A percentile compares a stretch with the other conserved stretches of the same genome.
These are phyloP conservation scores for Paradoxurus hermaphroditus DNA, from an alignment of 2,113 vertebrate genomes.

Conservation along the genomic window DNA sequence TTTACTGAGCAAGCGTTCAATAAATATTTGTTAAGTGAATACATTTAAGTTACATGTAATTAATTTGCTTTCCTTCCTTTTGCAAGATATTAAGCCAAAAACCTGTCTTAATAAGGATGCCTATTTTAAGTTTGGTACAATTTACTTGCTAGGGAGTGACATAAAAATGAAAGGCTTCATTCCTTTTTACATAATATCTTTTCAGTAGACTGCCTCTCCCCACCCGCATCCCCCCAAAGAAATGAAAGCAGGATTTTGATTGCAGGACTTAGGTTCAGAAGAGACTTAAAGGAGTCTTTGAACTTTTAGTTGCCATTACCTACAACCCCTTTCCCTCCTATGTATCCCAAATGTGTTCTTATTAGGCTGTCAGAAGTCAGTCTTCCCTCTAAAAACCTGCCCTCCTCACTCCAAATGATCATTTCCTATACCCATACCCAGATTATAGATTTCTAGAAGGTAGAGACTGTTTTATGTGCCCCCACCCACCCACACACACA, in stretches of 20 bases:
- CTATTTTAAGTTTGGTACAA: not conserved
- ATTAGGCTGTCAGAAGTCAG: too few species aligned
- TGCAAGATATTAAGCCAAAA: conserved; percentile 15
- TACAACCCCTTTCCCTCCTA: not conserved
- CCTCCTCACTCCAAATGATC: not conserved
- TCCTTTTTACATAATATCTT: not conserved
- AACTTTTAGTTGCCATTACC: not conserved
- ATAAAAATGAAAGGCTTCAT: not conserved
- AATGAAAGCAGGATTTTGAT: not conserved
- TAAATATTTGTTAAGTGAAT: not conserved
- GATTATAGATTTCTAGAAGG: not conserved
- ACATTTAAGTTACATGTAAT: not conserved
- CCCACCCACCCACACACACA: too few species aligned
- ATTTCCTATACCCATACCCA: not conserved
- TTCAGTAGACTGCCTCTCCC: not conserved
- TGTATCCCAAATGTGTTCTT: not conserved
- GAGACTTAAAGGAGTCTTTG: not conserved
- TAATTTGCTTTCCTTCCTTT: conserved; percentile 12
- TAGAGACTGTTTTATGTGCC: not conserved
- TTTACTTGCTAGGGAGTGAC: not conserved
- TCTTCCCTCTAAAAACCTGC: not conserved
- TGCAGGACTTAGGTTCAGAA: not conserved
- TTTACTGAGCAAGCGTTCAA: not conserved
- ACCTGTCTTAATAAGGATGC: not conserved
- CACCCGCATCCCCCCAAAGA: not conserved